phyloP scores from a whole-genome alignment of 2,888 invertebrate genomes.

The Pachydiplax longipennis region DNA sequence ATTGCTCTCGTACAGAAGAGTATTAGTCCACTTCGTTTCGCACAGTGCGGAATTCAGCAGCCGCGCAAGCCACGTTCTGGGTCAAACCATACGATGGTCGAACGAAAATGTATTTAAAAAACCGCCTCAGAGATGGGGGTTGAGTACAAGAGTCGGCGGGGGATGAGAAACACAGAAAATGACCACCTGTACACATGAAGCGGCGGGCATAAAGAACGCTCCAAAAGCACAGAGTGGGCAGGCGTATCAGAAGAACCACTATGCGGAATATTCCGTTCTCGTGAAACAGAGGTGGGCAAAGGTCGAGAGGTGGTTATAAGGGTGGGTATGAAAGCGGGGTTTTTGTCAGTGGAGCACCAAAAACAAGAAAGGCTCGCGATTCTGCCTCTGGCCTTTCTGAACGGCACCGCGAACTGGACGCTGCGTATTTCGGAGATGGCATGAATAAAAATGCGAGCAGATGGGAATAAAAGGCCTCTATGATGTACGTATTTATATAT shows the following conservation, averaged over 20 bases:
- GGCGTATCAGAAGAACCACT: background rate
- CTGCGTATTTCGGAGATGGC: background rate
- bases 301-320: background rate
- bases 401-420: background rate
- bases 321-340: background rate
- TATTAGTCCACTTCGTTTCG: too few relatives aligned
- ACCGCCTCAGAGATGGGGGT: background rate
- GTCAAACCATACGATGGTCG: too few relatives aligned
- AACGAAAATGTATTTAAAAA: too few relatives aligned
- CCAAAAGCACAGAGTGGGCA: background rate
- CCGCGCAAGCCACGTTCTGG: too few relatives aligned
- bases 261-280: background rate
- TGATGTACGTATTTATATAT: background rate
- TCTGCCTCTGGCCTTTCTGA: background rate
- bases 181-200: slow-evolving; percentile 28
- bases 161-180: slow-evolving; percentile 25
- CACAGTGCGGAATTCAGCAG: too few relatives aligned
- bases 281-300: background rate
- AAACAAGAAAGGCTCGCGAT: background rate
- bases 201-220: slow-evolving; percentile 10
- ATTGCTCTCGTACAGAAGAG: too few relatives aligned
- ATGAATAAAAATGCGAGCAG: background rate
- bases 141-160: background rate
- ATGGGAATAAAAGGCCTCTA: background rate
- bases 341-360: background rate